A percentile compares a stretch with the other conserved stretches of the same genome.
Evolutionary conservation across 2,797 vertebrate genomes (phyloP).

Genomic region (Australoheros facetus): DNA sequence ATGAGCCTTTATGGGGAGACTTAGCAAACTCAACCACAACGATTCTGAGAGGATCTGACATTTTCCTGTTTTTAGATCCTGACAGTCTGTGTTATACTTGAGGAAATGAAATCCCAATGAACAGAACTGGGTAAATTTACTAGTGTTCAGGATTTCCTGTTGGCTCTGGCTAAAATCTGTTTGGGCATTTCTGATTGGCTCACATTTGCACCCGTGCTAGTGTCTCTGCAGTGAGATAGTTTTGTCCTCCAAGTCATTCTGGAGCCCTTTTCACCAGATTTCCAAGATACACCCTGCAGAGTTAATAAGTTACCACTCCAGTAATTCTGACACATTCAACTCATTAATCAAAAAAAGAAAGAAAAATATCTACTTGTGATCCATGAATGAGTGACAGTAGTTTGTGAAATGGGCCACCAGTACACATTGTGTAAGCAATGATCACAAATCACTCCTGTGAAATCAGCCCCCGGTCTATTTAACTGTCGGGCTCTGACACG

Average conservation of each 20-base stretch:
- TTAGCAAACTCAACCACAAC: too few species aligned
- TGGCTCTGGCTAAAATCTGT: neutral
- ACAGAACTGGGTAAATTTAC: neutral
- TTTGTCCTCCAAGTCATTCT: neutral
- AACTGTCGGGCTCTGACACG: neutral
- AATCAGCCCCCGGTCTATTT: neutral
- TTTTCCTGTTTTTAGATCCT: too few species aligned
- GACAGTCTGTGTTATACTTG: neutral
- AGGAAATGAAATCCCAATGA: neutral
- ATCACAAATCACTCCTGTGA: neutral
- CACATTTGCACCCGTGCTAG: neutral
- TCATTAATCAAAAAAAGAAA: neutral
- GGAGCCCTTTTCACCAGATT: neutral
- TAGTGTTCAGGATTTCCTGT: neutral
- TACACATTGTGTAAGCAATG: neutral
- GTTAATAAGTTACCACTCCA: neutral
- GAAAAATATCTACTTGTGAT: neutral
- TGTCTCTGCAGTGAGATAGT: neutral
- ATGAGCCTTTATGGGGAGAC: too few species aligned
- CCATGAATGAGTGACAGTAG: neutral
- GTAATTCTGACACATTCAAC: neutral
- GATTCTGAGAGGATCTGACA: too few species aligned
- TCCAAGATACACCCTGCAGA: rapidly evolving
- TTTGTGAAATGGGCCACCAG: rapidly evolving
- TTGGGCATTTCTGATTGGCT: neutral